Evolutionary conservation across 2,113 vertebrate genomes (phyloP), one percentile per base, ranked within the genome.

Genomic region (Chaetodon trifascialis): DNA sequence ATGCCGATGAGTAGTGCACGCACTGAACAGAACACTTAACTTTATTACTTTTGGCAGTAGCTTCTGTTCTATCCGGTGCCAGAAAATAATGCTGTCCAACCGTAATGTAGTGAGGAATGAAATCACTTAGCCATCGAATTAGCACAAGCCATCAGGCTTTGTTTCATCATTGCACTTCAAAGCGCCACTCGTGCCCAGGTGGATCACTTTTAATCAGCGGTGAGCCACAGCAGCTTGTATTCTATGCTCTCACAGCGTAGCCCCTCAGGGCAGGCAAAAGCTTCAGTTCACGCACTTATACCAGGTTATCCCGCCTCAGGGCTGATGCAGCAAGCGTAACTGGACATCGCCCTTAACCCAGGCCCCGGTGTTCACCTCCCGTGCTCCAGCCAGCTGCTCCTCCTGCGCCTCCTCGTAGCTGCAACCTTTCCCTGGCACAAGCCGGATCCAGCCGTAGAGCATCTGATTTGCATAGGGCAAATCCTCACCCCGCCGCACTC

Each of bases 131-230:
- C 84, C 80, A 9, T 51, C 11, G 78, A 87, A 90, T 93, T 89
- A 89, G 81, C 85, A 80, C 86, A 76, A 84, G 85, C 89, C 90
- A 86, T 89, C 83, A 66, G 90, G 66, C 73, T 91, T 87, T 80
- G 88, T 93, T 92, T 90, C 80, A 90, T 90, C 90, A 80, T 80
- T 56, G 82, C 81, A 81, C 90, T 90, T 93, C 87, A 91, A 92
- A 92, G 90, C 25, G 17, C 67, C 73, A 42, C 82, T 78, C 54
- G 60, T 84, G 90, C 76, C 89, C 87, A 91, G 88, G 92, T 91
- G 92, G 86, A 92, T 93, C 84, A 78, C 84, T 90, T 91, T 89
- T 89, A 91, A 93, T 91, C 81, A 91, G 83, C 8, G 49, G 71
- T 83, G 90, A 93, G 86, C 74, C 72, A 66, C 71, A 73, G 88